These are phyloP conservation scores for Tyrophagus putrescentiae DNA, from an alignment of 1,140 invertebrate species.

Conservation along the genomic window DNA sequence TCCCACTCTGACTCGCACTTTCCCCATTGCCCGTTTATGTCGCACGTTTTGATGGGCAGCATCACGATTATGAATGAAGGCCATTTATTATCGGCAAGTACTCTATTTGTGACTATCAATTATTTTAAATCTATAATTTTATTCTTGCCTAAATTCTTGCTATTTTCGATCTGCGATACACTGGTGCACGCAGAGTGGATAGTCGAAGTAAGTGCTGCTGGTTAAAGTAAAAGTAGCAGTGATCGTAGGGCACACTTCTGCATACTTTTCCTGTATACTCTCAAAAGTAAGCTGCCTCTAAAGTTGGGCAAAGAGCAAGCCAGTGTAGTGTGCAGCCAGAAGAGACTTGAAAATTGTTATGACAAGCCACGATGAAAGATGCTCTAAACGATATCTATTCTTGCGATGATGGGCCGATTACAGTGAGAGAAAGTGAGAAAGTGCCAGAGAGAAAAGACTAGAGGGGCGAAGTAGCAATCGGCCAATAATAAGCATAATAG, in stretches of 20 bases:
- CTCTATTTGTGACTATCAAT: constrained; percentile 14
- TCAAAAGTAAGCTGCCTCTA: too few species aligned
- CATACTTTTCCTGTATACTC: too few species aligned
- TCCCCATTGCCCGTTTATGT: constrained; percentile 9
- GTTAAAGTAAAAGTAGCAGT: too few species aligned
- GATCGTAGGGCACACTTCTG: too few species aligned
- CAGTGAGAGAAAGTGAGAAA: neutral
- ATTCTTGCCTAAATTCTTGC: constrained; percentile 1
- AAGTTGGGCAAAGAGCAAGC: neutral
- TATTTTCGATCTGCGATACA: neutral
- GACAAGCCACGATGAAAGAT: constrained; percentile 5
- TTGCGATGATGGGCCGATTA: neutral
- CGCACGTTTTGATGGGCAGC: constrained; percentile 10
- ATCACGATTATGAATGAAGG: constrained; percentile 10
- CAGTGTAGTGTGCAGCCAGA: neutral
- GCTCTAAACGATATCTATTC: neutral
- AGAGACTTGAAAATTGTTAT: constrained; percentile 7
- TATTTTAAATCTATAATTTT: constrained; percentile 15
- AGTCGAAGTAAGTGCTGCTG: too few species aligned
- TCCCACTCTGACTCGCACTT: neutral
- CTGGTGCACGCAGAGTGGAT: too few species aligned
- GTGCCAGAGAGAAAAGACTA: neutral
- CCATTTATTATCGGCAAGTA: constrained; percentile 11
- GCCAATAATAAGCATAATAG: too few species aligned
- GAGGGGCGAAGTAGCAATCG: too few species aligned